Evolutionary conservation across 92 coral and sea anemone genomes (phyloP), one percentile per base, ranked within the genome.

Genomic region (Virgularia gustaviana): DNA sequence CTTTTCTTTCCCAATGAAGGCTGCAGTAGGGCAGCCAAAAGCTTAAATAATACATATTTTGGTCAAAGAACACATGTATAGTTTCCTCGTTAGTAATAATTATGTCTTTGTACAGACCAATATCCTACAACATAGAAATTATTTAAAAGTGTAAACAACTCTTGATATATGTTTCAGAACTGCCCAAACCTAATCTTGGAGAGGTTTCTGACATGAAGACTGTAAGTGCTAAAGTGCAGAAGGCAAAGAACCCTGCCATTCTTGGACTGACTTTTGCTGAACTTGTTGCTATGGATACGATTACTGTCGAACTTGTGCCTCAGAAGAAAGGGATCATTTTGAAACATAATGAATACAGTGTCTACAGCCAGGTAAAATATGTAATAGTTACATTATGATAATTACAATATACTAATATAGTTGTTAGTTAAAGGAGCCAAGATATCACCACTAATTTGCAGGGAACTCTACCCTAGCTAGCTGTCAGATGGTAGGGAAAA

Each of bases 301-400:
- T 94, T 53, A 86, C 90, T 45, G 90, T 89, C 10, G 94, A 94
- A 18, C 86, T 94, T 57, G 84, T 94, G 5, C 95, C 99, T 10
- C 96, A 94, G 59, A 94, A 94, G 82, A 94, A 94, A 81, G 99
- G 99, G 60, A 84, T 94, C 30, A 64, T 94, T 36, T 83, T 94
- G 51, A 94, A 94, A 43, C 99, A 94, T 79, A 94, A 89, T 75
- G 99, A 94, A 58, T 94, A 94, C 75, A 90, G 87, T 36, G 79
- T 94, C 29, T 76, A 96, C 30, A 94, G 99, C 73, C 76, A 76
- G 90, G 99, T 94, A 75, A 47, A 85, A 4, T n/a, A n/a, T n/a
- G n/a, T n/a, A n/a, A n/a, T n/a, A 34, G 34, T 53, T 35, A 23
- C 34, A 22, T 25, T 23, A 6, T 0, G 8, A 6, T 13, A 2